Evolutionary conservation across 2,888 invertebrate species (phyloP), one percentile per base, ranked within the genome.

Genomic region (Platerodrilus igneus): DNA sequence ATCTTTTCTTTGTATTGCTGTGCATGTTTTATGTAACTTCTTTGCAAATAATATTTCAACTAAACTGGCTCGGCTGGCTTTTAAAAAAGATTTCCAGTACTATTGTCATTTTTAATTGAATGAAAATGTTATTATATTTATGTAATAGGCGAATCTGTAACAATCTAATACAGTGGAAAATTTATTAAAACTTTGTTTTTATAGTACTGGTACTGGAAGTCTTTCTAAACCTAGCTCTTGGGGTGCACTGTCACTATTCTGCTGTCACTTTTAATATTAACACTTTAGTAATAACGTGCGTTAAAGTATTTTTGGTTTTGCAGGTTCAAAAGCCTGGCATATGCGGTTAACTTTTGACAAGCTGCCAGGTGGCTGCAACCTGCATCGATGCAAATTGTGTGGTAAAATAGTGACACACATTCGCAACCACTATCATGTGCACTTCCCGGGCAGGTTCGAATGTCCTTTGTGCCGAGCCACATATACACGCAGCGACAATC

Each of bases 311-410:
- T 53, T 53, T 53, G 52, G 51, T 52, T 75, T 83, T 83, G 79
- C 84, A 88, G 89, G 88, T 83, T 87, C 88, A 73, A 87, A 87
- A 83, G 86, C 87, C 80, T 88, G 88, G 86, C 88, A 88, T 79
- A 88, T 88, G 88, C 86, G 88, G 78, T 83, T 88, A 76, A 88
- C 88, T 75, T 89, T 88, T 79, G 89, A 89, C 80, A 86, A 88
- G 68, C 81, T 88, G 77, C 86, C 87, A 74, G 88, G 88, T 74
- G 86, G 86, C 76, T 85, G 86, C 72, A 89, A 89, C 79, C 84
- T 87, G 77, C 88, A 89, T 79, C 86, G 87, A 72, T 89, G 89
- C 81, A 88, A 88, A 80, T 81, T 89, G 75, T 89, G 88, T 77
- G 88, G 89, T 75, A 89, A 89, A 81, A 86, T 89, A 78, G 89